Evolutionary conservation across 1,140 invertebrate species (phyloP).

Genomic region (Samia ricini): DNA sequence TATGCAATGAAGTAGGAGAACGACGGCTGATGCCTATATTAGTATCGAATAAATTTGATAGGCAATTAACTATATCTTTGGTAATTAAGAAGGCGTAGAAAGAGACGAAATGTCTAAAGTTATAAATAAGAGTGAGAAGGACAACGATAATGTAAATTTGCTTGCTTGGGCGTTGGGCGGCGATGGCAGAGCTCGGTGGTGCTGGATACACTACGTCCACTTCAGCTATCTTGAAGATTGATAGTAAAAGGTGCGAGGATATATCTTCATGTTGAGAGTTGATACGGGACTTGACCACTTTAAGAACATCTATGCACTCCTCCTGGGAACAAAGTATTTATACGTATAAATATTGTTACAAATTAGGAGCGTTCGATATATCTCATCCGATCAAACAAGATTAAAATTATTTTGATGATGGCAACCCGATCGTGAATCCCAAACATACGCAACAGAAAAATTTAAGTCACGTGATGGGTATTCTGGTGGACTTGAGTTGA

Average conservation of each 20-base stretch:
- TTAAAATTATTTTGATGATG: too few species aligned
- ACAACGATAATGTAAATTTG: slow-evolving; percentile 50
- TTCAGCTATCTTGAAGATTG: slow-evolving; percentile 95
- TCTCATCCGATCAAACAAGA: too few species aligned
- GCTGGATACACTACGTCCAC: slow-evolving; percentile 85
- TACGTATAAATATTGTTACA: too few species aligned
- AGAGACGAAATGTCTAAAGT: slow-evolving; percentile 36
- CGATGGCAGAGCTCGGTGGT: slow-evolving; percentile 57
- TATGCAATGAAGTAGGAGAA: slow-evolving; percentile 30
- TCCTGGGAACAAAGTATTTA: slow-evolving; percentile 80
- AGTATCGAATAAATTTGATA: slow-evolving; percentile 61
- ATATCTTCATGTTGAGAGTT: slow-evolving; percentile 90
- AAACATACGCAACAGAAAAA: too few species aligned
- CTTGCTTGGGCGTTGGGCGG: slow-evolving; percentile 35
- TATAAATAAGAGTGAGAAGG: slow-evolving; percentile 48
- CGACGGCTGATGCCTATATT: slow-evolving; percentile 4
- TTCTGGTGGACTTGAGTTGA: too few species aligned
- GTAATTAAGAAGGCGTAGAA: slow-evolving; percentile 21
- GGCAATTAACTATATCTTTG: slow-evolving; percentile 54
- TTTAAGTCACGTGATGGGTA: too few species aligned
- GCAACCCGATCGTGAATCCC: too few species aligned
- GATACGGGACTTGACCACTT: slow-evolving; percentile 89
- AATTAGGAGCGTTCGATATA: too few species aligned
- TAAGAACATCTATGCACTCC: slow-evolving; percentile 88
- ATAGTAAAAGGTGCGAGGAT: slow-evolving; percentile 89